A percentile compares a stretch with the other conserved stretches of the same genome.
Conservation (phyloP, 2,113 vertebrate genomes). For the Scortum barcoo region DNA sequence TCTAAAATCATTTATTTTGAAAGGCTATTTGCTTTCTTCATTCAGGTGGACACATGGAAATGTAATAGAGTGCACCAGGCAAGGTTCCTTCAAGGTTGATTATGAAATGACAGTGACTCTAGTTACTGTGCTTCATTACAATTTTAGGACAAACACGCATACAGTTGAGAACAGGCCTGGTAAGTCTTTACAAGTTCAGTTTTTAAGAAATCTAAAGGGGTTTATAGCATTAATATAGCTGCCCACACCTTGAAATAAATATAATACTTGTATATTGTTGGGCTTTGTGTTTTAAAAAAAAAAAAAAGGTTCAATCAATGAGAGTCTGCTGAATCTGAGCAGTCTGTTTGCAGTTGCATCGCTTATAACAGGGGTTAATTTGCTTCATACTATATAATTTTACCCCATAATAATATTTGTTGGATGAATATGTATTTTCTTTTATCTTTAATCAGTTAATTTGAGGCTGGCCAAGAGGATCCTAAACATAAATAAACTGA, state of each 20-base stretch:
- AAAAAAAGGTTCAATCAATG: not conserved
- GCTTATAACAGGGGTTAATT: not conserved
- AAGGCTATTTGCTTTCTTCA: not conserved
- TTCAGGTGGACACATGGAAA: not conserved
- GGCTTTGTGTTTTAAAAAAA: not conserved
- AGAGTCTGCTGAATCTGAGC: not conserved
- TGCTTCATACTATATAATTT: not conserved
- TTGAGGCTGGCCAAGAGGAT: not conserved
- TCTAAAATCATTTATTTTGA: conserved; percentile 7
- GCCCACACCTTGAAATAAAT: not conserved
- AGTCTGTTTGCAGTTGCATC: not conserved
- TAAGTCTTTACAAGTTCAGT: not conserved
- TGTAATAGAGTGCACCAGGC: conserved; percentile 13
- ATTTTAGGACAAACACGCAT: not conserved
- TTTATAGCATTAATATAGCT: not conserved
- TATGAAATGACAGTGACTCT: not conserved
- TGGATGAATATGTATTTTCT: not conserved
- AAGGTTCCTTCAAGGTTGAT: not conserved
- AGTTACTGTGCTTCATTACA: not conserved
- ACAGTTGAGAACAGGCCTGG: not conserved
- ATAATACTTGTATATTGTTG: not conserved
- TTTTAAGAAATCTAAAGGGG: not conserved
- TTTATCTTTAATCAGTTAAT: not conserved
- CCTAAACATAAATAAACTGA: not conserved
- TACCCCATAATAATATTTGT: not conserved